Percentiles rank a stretch among this genome's conserved stretches.
Evolutionary conservation across 2,113 vertebrate genomes (phyloP).

Genomic region (Calonectris borealis): DNA sequence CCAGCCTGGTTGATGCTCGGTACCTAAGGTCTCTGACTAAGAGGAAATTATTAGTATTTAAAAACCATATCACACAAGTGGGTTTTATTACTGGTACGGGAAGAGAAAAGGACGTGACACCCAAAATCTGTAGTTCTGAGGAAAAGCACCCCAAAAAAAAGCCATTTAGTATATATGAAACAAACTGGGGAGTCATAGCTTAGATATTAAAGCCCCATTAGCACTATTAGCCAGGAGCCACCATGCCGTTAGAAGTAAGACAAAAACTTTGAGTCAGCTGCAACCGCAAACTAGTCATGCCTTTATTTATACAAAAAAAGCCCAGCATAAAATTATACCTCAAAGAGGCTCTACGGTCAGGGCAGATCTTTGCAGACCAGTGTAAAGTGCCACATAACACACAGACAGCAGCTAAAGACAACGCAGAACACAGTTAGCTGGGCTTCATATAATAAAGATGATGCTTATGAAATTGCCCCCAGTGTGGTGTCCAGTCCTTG

Average conservation of each 20-base stretch:
- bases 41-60: background rate
- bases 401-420: rapidly evolving
- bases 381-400: rapidly evolving
- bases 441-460: background rate
- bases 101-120: background rate
- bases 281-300: background rate
- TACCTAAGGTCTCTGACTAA: background rate
- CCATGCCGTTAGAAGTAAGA: rapidly evolving
- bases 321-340: background rate
- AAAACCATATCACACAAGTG: background rate
- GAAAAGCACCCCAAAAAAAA: background rate
- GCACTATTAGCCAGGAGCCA: background rate
- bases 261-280: background rate
- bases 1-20: background rate
- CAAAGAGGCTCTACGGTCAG: background rate
- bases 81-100: background rate
- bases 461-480: rapidly evolving
- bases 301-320: background rate
- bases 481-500: background rate
- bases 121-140: background rate
- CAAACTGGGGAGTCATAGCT: background rate
- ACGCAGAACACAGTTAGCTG: rapidly evolving
- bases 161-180: background rate
- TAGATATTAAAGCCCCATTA: background rate
- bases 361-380: background rate